These are phyloP conservation scores for Hylia prasina DNA, from an alignment of 2,113 vertebrate genomes.

Conservation along the genomic window DNA sequence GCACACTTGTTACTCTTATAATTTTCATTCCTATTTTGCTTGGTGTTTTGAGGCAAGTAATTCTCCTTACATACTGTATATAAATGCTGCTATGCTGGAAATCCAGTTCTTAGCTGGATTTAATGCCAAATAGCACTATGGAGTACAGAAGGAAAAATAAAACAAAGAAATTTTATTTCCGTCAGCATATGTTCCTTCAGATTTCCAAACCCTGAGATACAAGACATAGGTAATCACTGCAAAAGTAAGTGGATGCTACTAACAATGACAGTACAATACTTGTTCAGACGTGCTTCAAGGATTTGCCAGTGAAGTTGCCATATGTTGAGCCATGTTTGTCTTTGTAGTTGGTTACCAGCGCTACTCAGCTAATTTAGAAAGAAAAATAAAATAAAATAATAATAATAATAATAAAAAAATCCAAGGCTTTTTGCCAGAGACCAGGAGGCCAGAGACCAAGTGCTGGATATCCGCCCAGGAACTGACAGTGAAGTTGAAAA, in stretches of 20 bases:
- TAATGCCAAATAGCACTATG: neutral
- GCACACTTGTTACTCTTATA: neutral
- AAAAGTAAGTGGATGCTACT: neutral
- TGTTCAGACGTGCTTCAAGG: neutral
- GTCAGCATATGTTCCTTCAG: neutral
- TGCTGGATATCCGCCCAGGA: neutral
- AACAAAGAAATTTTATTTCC: neutral
- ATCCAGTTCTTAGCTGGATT: neutral
- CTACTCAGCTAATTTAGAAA: neutral
- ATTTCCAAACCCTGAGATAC: neutral
- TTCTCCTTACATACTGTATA: neutral
- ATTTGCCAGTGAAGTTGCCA: neutral
- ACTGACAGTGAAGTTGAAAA: neutral
- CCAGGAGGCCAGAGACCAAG: neutral
- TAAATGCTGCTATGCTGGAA: neutral
- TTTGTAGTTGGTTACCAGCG: neutral
- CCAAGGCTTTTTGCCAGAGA: neutral
- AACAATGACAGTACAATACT: neutral
- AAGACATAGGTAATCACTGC: neutral
- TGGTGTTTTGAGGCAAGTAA: neutral
- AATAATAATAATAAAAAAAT: no score
- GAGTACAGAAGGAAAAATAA: neutral
- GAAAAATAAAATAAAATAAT: no score
- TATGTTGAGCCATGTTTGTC: neutral
- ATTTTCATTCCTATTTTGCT: neutral